Base-by-base conservation (phyloP, 2,113 vertebrate species). In the Grammomys dolichurus region DNA sequence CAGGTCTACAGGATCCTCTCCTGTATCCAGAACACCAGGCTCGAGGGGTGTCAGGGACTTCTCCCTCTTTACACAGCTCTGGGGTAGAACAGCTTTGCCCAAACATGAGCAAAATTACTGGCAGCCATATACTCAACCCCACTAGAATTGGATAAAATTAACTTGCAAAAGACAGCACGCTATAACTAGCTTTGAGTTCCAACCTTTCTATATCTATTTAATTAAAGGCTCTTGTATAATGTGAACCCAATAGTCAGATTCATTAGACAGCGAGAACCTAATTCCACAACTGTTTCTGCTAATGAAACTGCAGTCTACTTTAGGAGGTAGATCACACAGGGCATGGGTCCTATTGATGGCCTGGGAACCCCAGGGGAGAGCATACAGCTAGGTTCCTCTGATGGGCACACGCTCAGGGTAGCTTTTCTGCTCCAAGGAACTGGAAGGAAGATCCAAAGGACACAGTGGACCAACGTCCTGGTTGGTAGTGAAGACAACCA, bases 221-320 rank as follows among this genome's bases (percentile, higher is more conserved):
- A 98, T 98, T 97, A 98, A 97, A 97, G 98, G 93, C 93, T 96
- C 93, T 97, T 93, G 96, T 97, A 94, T 96, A 96, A 94, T 69
- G 93, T 96, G 97, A 98, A 98, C 97, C 97, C 92, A 97, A 98
- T 93, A 67, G 95, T 97, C 96, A 96, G 97, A 97, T 97, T 98
- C 98, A 98, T 98, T 97, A 98, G 97, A 96, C 89, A 81, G 78
- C 19, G 76, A 88, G 95, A 3, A 86, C 97, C 96, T 96, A 95
- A 98, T 98, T 98, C 97, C 73, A 10, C 96, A 91, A 94, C 87
- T 48, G 97, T 91, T 97, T 87, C 78, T 93, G 95, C 97, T 98
- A 97, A 98, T 40, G 97, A 95, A 97, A 95, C 87, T 19, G 84
- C 0, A 17, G 73, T 1, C 8, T 88, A 78, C 7, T 85, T 84